These are phyloP conservation scores for Malurus splendens DNA, from an alignment of 2,797 vertebrate species.

Conservation along the genomic window DNA sequence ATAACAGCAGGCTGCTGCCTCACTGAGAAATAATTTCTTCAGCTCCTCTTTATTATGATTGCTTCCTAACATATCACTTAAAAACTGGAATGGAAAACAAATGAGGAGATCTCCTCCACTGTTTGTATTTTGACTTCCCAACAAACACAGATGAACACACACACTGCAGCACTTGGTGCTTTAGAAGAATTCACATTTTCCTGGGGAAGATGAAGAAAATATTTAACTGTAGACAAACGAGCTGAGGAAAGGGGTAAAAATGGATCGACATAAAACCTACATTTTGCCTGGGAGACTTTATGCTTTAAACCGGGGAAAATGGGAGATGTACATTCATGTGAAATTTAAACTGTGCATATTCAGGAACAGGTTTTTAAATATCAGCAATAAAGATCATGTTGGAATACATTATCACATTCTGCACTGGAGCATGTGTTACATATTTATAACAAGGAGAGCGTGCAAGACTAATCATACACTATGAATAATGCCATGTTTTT, in stretches of 20 bases:
- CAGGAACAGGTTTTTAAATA: slow-evolving; percentile 71
- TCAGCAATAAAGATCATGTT: slow-evolving; percentile 66
- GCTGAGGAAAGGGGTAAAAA: slow-evolving; percentile 15
- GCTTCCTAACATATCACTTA: slow-evolving; percentile 47
- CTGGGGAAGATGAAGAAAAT: slow-evolving; percentile 12
- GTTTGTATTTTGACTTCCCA: slow-evolving; percentile 34
- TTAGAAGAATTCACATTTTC: neutral
- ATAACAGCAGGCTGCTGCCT: slow-evolving; percentile 33
- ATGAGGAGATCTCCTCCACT: slow-evolving; percentile 24
- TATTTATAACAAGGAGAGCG: slow-evolving; percentile 53
- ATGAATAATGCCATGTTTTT: slow-evolving; percentile 16
- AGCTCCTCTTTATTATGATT: slow-evolving; percentile 43
- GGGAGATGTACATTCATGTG: neutral
- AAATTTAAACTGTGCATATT: slow-evolving; percentile 19
- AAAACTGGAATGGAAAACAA: slow-evolving; percentile 39
- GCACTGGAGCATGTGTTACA: slow-evolving; percentile 55
- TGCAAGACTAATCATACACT: slow-evolving; percentile 42
- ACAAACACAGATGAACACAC: slow-evolving; percentile 1
- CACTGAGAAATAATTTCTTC: slow-evolving; percentile 49
- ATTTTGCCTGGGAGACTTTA: slow-evolving; percentile 17
- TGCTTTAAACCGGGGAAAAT: neutral
- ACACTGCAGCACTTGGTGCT: neutral
- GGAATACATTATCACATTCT: slow-evolving; percentile 66
- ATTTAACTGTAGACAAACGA: neutral
- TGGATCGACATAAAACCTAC: neutral